phyloP scores from a whole-genome alignment of 1,140 invertebrate species.

The Venturia canescens region DNA sequence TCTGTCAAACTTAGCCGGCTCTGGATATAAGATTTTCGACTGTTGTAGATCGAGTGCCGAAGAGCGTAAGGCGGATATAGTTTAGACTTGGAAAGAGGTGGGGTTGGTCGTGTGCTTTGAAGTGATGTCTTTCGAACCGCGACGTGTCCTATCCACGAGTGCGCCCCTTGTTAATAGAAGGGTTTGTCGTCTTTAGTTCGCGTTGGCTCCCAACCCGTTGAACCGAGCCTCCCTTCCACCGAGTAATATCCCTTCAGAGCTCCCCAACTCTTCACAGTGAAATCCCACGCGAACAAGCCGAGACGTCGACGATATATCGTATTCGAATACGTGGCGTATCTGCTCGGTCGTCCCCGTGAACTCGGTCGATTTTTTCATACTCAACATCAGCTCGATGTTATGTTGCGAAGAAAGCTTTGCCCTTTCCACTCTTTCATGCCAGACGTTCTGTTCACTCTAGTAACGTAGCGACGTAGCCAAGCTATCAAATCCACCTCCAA shows the following conservation, averaged over 20 bases:
- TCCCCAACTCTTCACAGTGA: not conserved
- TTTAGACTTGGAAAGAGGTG: conserved; percentile 24
- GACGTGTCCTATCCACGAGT: conserved; percentile 73
- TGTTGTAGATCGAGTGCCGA: conserved; percentile 44
- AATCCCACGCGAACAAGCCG: not conserved
- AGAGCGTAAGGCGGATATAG: conserved; percentile 48
- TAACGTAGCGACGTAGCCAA: not conserved
- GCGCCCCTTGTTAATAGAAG: conserved; percentile 73
- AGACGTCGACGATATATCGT: conserved; percentile 69
- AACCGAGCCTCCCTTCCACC: conserved; percentile 38
- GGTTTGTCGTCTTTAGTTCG: conserved; percentile 60
- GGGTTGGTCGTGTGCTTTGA: conserved; percentile 65
- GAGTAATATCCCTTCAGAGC: conserved; percentile 36
- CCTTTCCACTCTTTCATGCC: not conserved
- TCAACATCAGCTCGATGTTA: conserved; percentile 49
- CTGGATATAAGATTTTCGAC: not conserved
- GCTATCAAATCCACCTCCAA: not conserved
- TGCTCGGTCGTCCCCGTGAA: conserved; percentile 60
- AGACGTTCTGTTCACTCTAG: not conserved
- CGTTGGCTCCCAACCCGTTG: not conserved
- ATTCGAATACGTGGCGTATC: conserved; percentile 74
- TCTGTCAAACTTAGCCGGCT: conserved; percentile 45
- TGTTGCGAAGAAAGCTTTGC: conserved; percentile 60
- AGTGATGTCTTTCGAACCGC: conserved; percentile 72
- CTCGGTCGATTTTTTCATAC: conserved; percentile 28